phyloP scores from a whole-genome alignment of 2,888 invertebrate species.

The Habrosyne pyritoides region DNA sequence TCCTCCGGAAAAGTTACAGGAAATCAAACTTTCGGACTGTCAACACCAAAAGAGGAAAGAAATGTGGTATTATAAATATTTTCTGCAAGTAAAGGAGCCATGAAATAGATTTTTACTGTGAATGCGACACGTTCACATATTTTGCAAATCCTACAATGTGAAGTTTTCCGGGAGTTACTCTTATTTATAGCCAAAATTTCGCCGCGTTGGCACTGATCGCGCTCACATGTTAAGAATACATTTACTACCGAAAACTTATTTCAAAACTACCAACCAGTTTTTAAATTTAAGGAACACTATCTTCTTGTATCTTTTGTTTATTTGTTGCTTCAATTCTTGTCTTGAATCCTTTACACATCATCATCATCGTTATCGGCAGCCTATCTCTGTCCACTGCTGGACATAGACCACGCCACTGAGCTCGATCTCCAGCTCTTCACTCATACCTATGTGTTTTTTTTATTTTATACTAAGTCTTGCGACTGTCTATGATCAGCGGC shows the following conservation, averaged over 20 bases:
- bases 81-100: slow-evolving; percentile 26
- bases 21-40: slow-evolving; percentile 10
- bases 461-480: too few species aligned
- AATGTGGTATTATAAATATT: slow-evolving; percentile 34
- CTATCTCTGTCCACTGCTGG: too few species aligned
- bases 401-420: too few species aligned
- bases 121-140: slow-evolving; percentile 50
- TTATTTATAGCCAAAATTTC: slow-evolving; percentile 44
- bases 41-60: slow-evolving; percentile 22
- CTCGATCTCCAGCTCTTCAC: too few species aligned
- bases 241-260: slow-evolving; percentile 23
- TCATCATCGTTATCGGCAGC: too few species aligned
- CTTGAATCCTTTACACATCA: too few species aligned
- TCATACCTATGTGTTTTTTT: too few species aligned
- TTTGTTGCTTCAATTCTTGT: too few species aligned
- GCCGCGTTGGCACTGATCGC: slow-evolving; percentile 34
- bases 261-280: not conserved
- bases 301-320: not conserved
- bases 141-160: slow-evolving; percentile 49
- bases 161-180: slow-evolving; percentile 43
- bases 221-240: slow-evolving; percentile 28
- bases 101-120: slow-evolving; percentile 43
- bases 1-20: not conserved
- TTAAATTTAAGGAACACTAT: not conserved
- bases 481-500: too few species aligned